These are phyloP conservation scores for Chloroceryle inda DNA, from an alignment of 2,797 vertebrate species.

Conservation along the genomic window DNA sequence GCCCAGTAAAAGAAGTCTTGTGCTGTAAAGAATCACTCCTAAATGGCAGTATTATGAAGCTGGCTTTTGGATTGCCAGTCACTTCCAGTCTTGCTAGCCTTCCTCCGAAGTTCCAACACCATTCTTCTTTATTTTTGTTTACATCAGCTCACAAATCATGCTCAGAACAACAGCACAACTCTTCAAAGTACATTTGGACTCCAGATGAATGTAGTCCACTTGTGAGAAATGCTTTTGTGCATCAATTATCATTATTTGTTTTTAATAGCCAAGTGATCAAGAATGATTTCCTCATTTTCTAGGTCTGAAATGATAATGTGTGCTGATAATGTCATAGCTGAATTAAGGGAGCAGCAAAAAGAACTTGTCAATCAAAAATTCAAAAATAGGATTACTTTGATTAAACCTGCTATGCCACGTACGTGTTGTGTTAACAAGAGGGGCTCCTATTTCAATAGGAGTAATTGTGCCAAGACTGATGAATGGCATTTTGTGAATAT, in stretches of 20 bases:
- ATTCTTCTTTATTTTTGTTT: neutral
- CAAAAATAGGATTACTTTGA: neutral
- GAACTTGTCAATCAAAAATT: neutral
- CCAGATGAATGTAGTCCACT: neutral
- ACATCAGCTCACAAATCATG: neutral
- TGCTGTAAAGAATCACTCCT: neutral
- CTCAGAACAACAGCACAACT: neutral
- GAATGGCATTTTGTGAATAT: constrained; percentile 6
- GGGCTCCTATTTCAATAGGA: constrained; percentile 3
- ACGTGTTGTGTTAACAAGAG: neutral
- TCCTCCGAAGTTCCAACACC: neutral
- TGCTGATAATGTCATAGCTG: neutral
- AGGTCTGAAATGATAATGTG: neutral
- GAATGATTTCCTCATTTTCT: neutral
- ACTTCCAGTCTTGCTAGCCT: neutral
- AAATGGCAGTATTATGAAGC: neutral
- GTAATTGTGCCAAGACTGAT: neutral
- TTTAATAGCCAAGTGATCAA: neutral
- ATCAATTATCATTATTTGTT: neutral
- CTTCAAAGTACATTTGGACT: neutral
- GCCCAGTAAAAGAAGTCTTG: neutral
- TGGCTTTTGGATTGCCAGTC: neutral
- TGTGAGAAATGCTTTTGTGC: neutral
- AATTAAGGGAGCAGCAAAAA: neutral
- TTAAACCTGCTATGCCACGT: neutral